Conservation (phyloP, 2,113 vertebrate species). For the Nannospalax galili region DNA sequence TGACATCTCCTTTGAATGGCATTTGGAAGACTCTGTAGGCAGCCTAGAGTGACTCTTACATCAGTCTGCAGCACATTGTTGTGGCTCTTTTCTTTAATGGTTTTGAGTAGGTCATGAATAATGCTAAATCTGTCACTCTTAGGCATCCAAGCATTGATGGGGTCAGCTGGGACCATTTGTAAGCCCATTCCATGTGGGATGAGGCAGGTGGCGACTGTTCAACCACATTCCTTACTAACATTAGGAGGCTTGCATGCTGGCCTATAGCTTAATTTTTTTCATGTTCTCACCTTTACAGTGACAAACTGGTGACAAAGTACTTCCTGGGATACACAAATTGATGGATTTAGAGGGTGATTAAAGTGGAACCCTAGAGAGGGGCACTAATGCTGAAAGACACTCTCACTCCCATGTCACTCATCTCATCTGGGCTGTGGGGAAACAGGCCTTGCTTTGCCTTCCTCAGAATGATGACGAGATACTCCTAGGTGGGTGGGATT, state of each 20-base stretch:
- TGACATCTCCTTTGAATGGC: neutral
- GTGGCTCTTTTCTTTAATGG: neutral
- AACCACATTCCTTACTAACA: slow-evolving; percentile 80
- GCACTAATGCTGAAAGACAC: neutral
- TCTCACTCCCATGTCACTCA: neutral
- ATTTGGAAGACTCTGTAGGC: neutral
- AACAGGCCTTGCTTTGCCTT: neutral
- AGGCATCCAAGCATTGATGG: neutral
- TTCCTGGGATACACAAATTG: neutral
- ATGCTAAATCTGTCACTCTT: neutral
- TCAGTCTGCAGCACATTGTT: neutral
- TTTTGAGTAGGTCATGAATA: neutral
- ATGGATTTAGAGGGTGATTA: neutral
- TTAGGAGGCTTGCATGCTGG: slow-evolving; percentile 83
- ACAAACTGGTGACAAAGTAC: neutral
- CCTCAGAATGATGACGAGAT: neutral
- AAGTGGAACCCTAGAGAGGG: neutral
- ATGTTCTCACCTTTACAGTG: slow-evolving; percentile 59
- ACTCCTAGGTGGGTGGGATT: neutral
- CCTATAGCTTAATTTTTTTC: slow-evolving; percentile 75
- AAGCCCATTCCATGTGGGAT: slow-evolving; percentile 42
- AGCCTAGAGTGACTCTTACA: neutral
- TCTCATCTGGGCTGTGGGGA: neutral
- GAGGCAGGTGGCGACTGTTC: slow-evolving; percentile 82
- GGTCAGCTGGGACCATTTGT: neutral